Conservation (phyloP, 1,140 invertebrate species). For the Drosophila ananassae region DNA sequence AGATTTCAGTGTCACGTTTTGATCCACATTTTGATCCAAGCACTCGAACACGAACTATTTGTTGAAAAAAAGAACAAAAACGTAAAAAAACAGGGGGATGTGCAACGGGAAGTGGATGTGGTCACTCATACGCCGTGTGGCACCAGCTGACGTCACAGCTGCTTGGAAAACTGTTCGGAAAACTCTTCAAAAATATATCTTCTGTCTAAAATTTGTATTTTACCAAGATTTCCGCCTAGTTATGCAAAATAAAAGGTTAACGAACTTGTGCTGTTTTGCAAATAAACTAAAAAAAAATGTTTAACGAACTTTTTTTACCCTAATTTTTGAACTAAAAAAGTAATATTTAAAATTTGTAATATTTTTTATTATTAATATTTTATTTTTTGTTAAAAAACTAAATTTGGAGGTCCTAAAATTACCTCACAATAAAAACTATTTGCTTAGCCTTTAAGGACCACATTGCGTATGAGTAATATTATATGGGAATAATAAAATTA, state of each 20-base stretch:
- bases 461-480: neutral
- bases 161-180: neutral
- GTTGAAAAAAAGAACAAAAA: slow-evolving; percentile 15
- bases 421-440: no score
- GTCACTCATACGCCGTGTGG: slow-evolving; percentile 42
- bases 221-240: neutral
- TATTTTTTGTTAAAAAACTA: no score
- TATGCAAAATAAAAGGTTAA: slow-evolving; percentile 1
- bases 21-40: slow-evolving; percentile 63
- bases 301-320: neutral
- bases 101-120: slow-evolving; percentile 39
- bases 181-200: no score
- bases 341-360: neutral
- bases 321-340: neutral
- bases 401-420: no score
- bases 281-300: neutral
- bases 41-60: neutral
- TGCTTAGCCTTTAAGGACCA: neutral
- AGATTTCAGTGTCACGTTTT: slow-evolving; percentile 80
- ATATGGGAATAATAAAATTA: neutral
- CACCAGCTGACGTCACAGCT: slow-evolving; percentile 30
- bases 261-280: slow-evolving; percentile 8
- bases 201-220: no score
- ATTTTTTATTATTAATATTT: neutral
- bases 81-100: slow-evolving; percentile 15